phyloP scores from a whole-genome alignment of 2,113 vertebrate species.

The Grallaria varia region DNA sequence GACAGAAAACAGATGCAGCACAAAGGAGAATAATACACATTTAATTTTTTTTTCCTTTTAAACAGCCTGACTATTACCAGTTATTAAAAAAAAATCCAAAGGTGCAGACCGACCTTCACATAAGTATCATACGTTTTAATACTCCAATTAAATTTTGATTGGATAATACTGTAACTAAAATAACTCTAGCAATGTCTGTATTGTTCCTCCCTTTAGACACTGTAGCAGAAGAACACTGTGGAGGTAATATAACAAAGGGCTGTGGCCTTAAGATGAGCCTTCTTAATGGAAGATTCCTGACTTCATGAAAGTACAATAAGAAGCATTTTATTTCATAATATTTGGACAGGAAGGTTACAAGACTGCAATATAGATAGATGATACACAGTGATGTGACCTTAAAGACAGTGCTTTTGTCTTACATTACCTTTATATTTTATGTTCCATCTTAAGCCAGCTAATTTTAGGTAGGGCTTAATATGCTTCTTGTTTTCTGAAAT shows the following conservation, averaged over 20 bases:
- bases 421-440: conserved; percentile 5
- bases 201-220: neutral
- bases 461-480: conserved; percentile 3
- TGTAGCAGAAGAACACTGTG: neutral
- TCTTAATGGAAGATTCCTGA: conserved; percentile 13
- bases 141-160: neutral
- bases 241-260: neutral
- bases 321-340: conserved; percentile 55
- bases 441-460: neutral
- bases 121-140: conserved; percentile 34
- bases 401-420: conserved; percentile 28
- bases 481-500: neutral
- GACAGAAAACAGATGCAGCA: conserved; percentile 75
- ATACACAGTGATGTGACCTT: neutral
- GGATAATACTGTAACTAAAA: neutral
- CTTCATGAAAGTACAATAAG: neutral
- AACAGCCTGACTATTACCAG: conserved; percentile 58
- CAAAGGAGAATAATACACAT: conserved; percentile 71
- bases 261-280: neutral
- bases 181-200: neutral
- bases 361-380: neutral
- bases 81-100: conserved; percentile 57
- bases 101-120: conserved; percentile 60
- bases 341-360: conserved; percentile 38
- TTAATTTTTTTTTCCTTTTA: conserved; percentile 68